phyloP scores from a whole-genome alignment of 2,797 vertebrate genomes.

The Phylloscopus collybita region DNA sequence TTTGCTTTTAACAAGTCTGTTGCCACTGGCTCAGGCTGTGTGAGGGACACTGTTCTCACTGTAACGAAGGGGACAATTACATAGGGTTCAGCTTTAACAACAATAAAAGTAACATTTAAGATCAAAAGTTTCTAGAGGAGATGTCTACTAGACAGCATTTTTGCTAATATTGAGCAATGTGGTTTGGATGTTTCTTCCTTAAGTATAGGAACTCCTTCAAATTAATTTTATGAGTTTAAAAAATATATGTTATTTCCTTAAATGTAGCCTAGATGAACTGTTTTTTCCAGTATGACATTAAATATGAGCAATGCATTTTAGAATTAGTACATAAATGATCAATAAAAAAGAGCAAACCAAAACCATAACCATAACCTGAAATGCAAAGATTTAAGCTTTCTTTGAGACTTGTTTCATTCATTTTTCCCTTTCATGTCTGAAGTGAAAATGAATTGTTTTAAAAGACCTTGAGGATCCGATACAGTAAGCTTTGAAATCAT shows the following conservation, averaged over 20 bases:
- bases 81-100: background rate
- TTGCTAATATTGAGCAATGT: background rate
- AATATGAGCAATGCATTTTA: background rate
- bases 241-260: background rate
- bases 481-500: slow-evolving; percentile 59
- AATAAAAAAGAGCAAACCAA: slow-evolving; percentile 13
- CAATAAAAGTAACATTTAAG: background rate
- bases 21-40: background rate
- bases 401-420: slow-evolving; percentile 19
- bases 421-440: slow-evolving; percentile 65
- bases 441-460: slow-evolving; percentile 69
- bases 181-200: background rate
- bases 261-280: background rate
- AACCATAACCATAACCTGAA: slow-evolving; percentile 45
- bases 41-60: background rate
- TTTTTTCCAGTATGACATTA: background rate
- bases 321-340: slow-evolving; percentile 40
- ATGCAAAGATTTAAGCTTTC: slow-evolving; percentile 51
- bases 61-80: background rate
- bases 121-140: background rate
- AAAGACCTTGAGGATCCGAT: slow-evolving; percentile 62
- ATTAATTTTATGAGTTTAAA: background rate
- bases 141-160: background rate
- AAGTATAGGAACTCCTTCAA: background rate
- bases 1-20: background rate